Percentiles rank a stretch among this genome's conserved stretches.
These are phyloP conservation scores for Sarotherodon lohbergeri DNA, from an alignment of 2,113 vertebrate genomes.

Conservation along the genomic window DNA sequence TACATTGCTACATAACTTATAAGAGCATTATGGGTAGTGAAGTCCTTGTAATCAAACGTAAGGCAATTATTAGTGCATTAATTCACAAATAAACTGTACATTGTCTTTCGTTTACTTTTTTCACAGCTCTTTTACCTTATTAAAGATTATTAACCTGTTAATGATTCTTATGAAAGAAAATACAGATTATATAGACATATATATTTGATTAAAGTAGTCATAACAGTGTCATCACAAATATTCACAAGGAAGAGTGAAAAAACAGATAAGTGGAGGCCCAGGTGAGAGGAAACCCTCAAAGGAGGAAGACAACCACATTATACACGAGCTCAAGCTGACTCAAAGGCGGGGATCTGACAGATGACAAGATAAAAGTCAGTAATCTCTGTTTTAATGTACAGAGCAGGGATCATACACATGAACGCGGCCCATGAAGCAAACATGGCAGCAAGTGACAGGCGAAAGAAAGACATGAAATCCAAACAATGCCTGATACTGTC, in stretches of 20 bases:
- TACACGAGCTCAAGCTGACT: background rate
- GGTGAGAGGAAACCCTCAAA: background rate
- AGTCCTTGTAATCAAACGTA: background rate
- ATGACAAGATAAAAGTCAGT: background rate
- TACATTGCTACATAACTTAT: background rate
- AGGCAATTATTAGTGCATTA: background rate
- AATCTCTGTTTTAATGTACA: background rate
- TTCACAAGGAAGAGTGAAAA: background rate
- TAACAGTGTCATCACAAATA: background rate
- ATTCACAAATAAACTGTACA: background rate
- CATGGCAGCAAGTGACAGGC: background rate
- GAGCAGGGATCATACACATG: background rate
- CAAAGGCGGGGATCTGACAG: background rate
- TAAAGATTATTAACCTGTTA: background rate
- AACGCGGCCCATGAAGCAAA: background rate
- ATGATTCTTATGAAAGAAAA: background rate
- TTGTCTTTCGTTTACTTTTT: background rate
- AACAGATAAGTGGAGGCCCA: background rate
- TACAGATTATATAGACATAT: background rate
- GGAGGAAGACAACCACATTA: background rate
- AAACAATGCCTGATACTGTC: background rate
- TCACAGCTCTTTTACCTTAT: background rate
- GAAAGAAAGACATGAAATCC: background rate
- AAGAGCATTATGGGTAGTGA: background rate
- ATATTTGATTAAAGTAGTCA: background rate